A percentile compares a stretch with the other conserved stretches of the same genome.
phyloP scores from a whole-genome alignment of 1,140 invertebrate species.

The Trachelipus rathkii region DNA sequence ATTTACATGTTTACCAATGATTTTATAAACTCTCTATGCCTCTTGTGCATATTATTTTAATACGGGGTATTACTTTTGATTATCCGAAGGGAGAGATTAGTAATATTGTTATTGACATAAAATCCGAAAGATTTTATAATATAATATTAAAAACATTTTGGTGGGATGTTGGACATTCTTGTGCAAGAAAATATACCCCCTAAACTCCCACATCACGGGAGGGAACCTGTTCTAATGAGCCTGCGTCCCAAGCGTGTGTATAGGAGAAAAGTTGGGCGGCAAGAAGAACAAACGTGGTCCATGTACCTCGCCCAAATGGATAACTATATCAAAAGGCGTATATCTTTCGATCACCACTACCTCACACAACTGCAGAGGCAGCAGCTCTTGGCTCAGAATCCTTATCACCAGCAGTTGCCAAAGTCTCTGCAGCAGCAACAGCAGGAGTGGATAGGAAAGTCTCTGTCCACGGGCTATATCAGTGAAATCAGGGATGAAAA shows the following conservation, averaged over 20 bases:
- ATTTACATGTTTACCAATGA: too few species aligned
- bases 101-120: too few species aligned
- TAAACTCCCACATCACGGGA: neutral
- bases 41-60: too few species aligned
- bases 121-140: neutral
- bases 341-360: neutral
- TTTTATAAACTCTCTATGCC: too few species aligned
- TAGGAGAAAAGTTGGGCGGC: neutral
- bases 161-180: neutral
- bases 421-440: neutral
- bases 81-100: too few species aligned
- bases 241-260: neutral
- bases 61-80: too few species aligned
- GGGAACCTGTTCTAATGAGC: neutral
- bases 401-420: neutral
- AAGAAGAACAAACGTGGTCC: neutral
- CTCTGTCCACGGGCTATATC: neutral
- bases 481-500: neutral
- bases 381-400: neutral
- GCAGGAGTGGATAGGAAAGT: neutral
- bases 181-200: neutral
- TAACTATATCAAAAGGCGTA: neutral
- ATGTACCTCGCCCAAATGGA: neutral
- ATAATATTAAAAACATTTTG: neutral
- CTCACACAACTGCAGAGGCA: neutral